These are phyloP conservation scores for Phalacrocorax aristotelis DNA, from an alignment of 2,113 vertebrate species.

Conservation along the genomic window DNA sequence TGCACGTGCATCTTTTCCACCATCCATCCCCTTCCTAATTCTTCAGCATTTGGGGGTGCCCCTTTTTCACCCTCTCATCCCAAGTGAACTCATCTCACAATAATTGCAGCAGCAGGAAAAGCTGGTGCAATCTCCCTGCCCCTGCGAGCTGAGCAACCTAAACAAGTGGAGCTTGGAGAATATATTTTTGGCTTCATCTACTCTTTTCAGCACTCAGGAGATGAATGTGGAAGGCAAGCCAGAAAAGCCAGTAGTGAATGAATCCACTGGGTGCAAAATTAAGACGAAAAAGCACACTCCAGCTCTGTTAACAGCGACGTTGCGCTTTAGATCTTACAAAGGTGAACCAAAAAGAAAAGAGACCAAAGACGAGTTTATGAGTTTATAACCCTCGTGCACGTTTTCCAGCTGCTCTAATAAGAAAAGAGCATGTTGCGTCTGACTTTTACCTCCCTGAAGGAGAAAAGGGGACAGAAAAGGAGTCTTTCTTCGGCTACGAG, in stretches of 20 bases:
- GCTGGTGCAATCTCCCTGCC: not conserved
- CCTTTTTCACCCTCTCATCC: not conserved
- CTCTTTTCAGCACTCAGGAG: not conserved
- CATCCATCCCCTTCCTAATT: not conserved
- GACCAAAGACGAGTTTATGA: not conserved
- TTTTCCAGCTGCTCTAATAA: not conserved
- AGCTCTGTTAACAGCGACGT: not conserved
- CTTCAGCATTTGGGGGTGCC: not conserved
- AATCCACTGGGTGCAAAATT: not conserved
- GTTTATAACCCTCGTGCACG: not conserved
- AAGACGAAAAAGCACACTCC: not conserved
- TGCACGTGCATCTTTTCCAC: not conserved
- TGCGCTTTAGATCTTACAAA: not conserved
- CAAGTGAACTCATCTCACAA: not conserved
- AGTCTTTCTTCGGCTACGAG: not conserved
- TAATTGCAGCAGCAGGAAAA: not conserved
- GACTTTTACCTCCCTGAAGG: not conserved
- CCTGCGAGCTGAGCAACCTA: not conserved
- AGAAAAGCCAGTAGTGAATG: not conserved
- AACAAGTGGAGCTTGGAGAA: not conserved
- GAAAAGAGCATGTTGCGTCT: rapidly evolving
- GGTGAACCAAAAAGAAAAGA: not conserved
- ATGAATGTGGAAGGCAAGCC: not conserved
- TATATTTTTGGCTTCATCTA: not conserved
- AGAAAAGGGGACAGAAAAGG: not conserved